Conservation (phyloP, 2,888 invertebrate genomes). For the Caenorhabditis sp. region DNA sequence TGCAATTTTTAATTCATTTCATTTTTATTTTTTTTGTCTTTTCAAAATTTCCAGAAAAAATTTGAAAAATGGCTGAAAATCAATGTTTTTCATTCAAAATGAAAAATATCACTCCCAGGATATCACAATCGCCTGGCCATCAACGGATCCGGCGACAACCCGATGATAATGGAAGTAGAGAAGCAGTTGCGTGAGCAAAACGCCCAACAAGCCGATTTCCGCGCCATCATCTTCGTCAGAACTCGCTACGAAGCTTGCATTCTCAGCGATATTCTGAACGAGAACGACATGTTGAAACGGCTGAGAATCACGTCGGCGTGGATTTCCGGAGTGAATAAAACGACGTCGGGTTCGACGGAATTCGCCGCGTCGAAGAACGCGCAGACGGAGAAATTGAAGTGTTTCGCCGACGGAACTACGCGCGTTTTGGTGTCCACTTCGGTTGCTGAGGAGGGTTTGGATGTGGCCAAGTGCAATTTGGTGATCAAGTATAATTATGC, state of each 20-base stretch:
- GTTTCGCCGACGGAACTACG: constrained; percentile 46
- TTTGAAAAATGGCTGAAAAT: too few relatives aligned
- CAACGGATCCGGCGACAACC: constrained; percentile 24
- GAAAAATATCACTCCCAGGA: too few relatives aligned
- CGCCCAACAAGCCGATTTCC: constrained; percentile 40
- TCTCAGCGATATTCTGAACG: constrained; percentile 55
- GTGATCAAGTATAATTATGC: constrained; percentile 77
- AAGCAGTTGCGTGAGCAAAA: constrained; percentile 32
- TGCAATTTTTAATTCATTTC: too few relatives aligned
- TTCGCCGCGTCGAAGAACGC: constrained; percentile 31
- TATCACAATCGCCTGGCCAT: constrained; percentile 22
- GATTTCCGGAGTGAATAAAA: constrained; percentile 53
- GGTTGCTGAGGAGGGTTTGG: constrained; percentile 76
- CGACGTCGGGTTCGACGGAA: constrained; percentile 31
- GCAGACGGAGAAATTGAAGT: constrained; percentile 47
- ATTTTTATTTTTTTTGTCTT: too few relatives aligned
- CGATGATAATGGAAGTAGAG: constrained; percentile 37
- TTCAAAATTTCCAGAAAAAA: too few relatives aligned
- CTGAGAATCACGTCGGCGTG: constrained; percentile 42
- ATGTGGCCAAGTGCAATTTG: constrained; percentile 72
- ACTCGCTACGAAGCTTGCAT: constrained; percentile 64
- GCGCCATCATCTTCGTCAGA: constrained; percentile 70
- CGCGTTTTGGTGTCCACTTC: constrained; percentile 72
- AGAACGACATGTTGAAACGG: constrained; percentile 11
- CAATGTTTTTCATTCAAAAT: too few relatives aligned